Conservation (phyloP, 2,113 vertebrate genomes). For the Eurystomus gularis region DNA sequence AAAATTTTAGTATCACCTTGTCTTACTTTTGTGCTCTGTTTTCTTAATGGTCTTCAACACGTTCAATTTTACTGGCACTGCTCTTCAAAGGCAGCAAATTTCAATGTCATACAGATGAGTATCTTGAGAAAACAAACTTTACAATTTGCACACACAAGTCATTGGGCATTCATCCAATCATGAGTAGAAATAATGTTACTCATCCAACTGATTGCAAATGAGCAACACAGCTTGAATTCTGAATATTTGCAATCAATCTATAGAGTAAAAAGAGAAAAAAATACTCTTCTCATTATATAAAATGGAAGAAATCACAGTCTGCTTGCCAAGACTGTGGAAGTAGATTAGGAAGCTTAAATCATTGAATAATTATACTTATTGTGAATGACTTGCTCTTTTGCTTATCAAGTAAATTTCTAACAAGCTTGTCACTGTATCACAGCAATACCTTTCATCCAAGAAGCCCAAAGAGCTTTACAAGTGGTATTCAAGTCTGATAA, state of each 20-base stretch:
- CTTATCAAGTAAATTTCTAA: slow-evolving; percentile 56
- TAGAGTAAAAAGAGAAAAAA: slow-evolving; percentile 49
- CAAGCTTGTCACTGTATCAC: neutral
- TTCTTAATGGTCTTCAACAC: neutral
- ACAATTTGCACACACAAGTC: slow-evolving; percentile 57
- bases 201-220: slow-evolving; percentile 64
- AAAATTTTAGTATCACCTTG: neutral
- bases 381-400: slow-evolving; percentile 59
- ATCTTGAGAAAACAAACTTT: slow-evolving; percentile 55
- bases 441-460: slow-evolving; percentile 41
- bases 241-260: slow-evolving; percentile 69
- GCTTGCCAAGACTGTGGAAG: slow-evolving; percentile 60
- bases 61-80: neutral
- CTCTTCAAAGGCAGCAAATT: slow-evolving; percentile 21
- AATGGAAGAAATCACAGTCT: slow-evolving; percentile 59
- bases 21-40: neutral
- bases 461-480: slow-evolving; percentile 36
- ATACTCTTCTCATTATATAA: slow-evolving; percentile 47
- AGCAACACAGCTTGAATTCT: slow-evolving; percentile 66
- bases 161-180: slow-evolving; percentile 62
- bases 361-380: slow-evolving; percentile 68
- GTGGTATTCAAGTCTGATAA: slow-evolving; percentile 25
- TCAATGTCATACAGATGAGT: slow-evolving; percentile 51
- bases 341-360: slow-evolving; percentile 62
- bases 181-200: slow-evolving; percentile 61